Conservation (phyloP, 1,140 invertebrate species). For the Bemisia tabaci region DNA sequence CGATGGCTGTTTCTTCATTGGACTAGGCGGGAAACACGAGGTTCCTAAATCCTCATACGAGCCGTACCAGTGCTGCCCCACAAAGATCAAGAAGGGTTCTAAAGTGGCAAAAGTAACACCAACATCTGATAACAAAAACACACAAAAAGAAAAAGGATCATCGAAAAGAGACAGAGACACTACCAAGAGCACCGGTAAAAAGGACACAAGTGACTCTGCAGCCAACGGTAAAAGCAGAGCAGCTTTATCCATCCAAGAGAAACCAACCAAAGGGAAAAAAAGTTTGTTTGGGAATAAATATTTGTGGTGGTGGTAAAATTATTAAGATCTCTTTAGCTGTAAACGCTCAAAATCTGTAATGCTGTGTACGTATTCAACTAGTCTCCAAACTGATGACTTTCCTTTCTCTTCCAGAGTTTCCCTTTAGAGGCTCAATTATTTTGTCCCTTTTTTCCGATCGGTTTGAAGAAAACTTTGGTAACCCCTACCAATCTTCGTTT, state of each 20-base stretch:
- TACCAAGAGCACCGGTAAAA: constrained; percentile 20
- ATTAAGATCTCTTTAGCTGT: background rate
- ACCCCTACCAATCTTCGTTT: too few species aligned
- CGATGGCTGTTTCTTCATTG: constrained; percentile 90
- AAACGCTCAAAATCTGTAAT: too few species aligned
- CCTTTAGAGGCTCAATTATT: too few species aligned
- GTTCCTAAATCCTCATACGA: constrained; percentile 62
- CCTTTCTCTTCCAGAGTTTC: too few species aligned
- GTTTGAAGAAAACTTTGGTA: too few species aligned
- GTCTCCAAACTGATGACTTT: too few species aligned
- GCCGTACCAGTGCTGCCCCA: constrained; percentile 80
- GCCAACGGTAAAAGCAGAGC: constrained; percentile 29
- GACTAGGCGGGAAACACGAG: constrained; percentile 68
- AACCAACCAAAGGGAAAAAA: constrained; percentile 52
- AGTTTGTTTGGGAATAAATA: constrained; percentile 68
- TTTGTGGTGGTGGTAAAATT: constrained; percentile 44
- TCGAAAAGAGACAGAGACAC: constrained; percentile 18
- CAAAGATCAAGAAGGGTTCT: constrained; percentile 53
- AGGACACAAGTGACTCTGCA: constrained; percentile 28
- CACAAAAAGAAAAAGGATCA: constrained; percentile 6
- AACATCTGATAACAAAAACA: constrained; percentile 8
- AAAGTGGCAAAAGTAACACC: constrained; percentile 52
- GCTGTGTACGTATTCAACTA: too few species aligned
- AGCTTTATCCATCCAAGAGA: constrained; percentile 24
- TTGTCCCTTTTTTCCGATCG: too few species aligned